Conservation (phyloP, 2,113 vertebrate genomes). For the Menidia beryllina region DNA sequence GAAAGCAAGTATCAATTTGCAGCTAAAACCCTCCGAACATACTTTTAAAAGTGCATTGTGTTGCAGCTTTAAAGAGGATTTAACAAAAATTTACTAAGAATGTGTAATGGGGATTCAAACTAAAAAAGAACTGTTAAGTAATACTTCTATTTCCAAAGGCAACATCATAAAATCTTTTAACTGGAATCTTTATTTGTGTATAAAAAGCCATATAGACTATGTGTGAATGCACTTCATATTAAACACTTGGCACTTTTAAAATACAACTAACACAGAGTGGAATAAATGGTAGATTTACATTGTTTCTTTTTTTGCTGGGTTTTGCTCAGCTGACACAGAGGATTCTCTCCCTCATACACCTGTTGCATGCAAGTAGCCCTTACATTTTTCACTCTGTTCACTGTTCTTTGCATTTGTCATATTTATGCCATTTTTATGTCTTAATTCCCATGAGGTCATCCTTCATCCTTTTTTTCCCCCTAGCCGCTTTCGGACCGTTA, state of each 20-base stretch:
- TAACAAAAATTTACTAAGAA: slow-evolving; percentile 4
- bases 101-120: neutral
- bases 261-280: slow-evolving; percentile 15
- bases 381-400: slow-evolving; percentile 33
- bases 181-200: neutral
- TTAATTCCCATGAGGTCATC: slow-evolving; percentile 19
- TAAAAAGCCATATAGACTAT: neutral
- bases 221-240: neutral
- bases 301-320: slow-evolving; percentile 36
- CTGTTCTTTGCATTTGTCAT: slow-evolving; percentile 4
- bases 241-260: slow-evolving; percentile 48
- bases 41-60: slow-evolving; percentile 41
- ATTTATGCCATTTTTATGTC: neutral
- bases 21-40: slow-evolving; percentile 1
- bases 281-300: slow-evolving; percentile 23
- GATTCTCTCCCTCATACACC: slow-evolving; percentile 65
- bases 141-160: neutral
- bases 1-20: slow-evolving; percentile 81
- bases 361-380: slow-evolving; percentile 77
- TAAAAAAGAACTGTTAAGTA: neutral
- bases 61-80: slow-evolving; percentile 39
- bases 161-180: neutral
- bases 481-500: slow-evolving; percentile 60
- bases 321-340: slow-evolving; percentile 74
- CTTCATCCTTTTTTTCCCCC: slow-evolving; percentile 32